These are phyloP conservation scores for Cataglyphis livida DNA, from an alignment of 2,888 invertebrate genomes.

Conservation along the genomic window DNA sequence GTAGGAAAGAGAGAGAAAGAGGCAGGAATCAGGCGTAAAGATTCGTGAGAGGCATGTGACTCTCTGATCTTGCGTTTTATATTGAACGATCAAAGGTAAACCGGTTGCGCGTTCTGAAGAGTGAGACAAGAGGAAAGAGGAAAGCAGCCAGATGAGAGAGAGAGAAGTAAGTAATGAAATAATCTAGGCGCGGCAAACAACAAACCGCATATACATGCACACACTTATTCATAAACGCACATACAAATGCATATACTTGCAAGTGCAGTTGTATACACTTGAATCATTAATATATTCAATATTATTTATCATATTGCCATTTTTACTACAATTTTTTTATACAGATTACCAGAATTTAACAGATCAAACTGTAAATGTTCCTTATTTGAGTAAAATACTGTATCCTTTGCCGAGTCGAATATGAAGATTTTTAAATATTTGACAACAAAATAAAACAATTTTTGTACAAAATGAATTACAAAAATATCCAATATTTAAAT, in stretches of 20 bases:
- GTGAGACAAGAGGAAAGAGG: conserved; percentile 65
- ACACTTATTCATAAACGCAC: neutral
- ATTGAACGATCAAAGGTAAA: conserved; percentile 84
- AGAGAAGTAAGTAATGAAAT: conserved; percentile 75
- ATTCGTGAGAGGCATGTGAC: conserved; percentile 58
- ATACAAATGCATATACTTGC: conserved; percentile 26
- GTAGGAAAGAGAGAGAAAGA: conserved; percentile 14
- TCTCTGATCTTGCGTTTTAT: conserved; percentile 77
- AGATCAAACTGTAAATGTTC: neutral
- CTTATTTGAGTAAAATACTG: neutral
- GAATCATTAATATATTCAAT: conserved; percentile 8
- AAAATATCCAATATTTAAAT: neutral
- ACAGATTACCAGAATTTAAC: neutral
- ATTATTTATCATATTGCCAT: neutral
- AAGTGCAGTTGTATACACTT: neutral
- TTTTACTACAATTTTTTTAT: neutral
- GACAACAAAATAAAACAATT: neutral
- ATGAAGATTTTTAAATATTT: neutral
- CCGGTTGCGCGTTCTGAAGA: conserved; percentile 78
- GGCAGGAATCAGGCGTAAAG: conserved; percentile 37
- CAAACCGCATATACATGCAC: conserved; percentile 69
- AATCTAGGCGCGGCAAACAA: conserved; percentile 80
- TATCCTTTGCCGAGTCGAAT: neutral
- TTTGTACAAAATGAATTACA: neutral
- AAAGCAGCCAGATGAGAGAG: conserved; percentile 43